Percentiles rank a stretch among this genome's conserved stretches.
These are phyloP conservation scores for Zygogramma bicolorata DNA, from an alignment of 2,888 invertebrate species.

Conservation along the genomic window DNA sequence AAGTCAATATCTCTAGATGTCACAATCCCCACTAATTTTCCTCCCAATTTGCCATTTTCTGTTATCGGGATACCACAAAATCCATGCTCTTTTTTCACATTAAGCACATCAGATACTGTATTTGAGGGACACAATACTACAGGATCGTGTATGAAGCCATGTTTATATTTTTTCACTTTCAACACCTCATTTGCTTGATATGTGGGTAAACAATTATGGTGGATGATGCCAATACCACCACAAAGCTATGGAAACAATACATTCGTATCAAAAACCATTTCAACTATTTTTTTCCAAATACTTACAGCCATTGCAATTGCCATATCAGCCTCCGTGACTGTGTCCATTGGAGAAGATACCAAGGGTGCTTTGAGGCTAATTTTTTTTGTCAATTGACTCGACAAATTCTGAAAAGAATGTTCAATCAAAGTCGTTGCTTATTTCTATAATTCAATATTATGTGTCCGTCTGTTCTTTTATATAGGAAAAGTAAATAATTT, in stretches of 20 bases:
- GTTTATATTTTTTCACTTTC: slow-evolving; percentile 99
- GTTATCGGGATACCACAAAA: slow-evolving; percentile 98
- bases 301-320: slow-evolving; percentile 97
- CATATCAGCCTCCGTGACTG: slow-evolving; percentile 99
- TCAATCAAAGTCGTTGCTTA: too few species aligned
- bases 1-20: slow-evolving; percentile 94
- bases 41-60: slow-evolving; percentile 92
- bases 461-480: too few species aligned
- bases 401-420: slow-evolving; percentile 73
- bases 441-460: too few species aligned
- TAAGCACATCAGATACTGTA: slow-evolving; percentile 89
- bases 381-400: slow-evolving; percentile 90
- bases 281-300: too few species aligned
- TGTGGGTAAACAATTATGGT: slow-evolving; percentile 95
- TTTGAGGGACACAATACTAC: slow-evolving; percentile 92
- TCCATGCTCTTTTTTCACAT: slow-evolving; percentile 90
- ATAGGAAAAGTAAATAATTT: too few species aligned
- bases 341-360: slow-evolving; percentile 99
- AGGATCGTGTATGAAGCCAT: slow-evolving; percentile 98
- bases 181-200: slow-evolving; percentile 95
- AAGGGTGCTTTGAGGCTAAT: slow-evolving; percentile 91
- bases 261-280: background rate
- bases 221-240: slow-evolving; percentile 97
- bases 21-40: slow-evolving; percentile 93
- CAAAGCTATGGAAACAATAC: slow-evolving; percentile 73